Base-by-base conservation (phyloP, 2,888 invertebrate species). In the Ceraclea dissimilis region DNA sequence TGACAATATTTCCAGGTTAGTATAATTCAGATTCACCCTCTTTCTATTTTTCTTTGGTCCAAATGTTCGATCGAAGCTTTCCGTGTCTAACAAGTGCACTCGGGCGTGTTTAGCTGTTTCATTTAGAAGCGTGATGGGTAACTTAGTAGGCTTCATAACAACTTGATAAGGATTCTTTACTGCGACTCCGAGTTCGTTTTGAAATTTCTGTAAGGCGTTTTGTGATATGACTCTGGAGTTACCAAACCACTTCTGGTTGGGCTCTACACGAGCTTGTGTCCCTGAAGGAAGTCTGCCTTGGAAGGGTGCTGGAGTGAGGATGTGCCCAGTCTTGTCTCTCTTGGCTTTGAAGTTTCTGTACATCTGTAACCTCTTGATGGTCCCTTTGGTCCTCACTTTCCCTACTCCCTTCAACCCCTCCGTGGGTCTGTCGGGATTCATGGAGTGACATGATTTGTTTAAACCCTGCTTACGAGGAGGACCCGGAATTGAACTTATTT, bases 161-260 rank as follows among this genome's bases (percentile, higher is more conserved):
- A 99, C 91, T 76, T 97, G 92, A 70, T 97, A 99, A 0, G 99
- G 98, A 74, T 98, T 95, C 68, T 88, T 93, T 53, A 94, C 81
- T 26, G 90, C 97, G 66, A 91, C 90, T 17, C 94, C 95, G 69
- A 99, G 84, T 74, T 97, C 97, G 44, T 90, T 90, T 76, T 99
- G 90, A 67, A 93, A 92, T 68, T 90, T 91, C 71, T 92, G 92
- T 26, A 93, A 68, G 0, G 91, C 87, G 66, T 82, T 86, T 73
- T 99, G 98, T 0, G 94, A 90, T 63, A 99, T 93, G 0, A 99
- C 96, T 61, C 96, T 82, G 0, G 98, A 96, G 70, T 99, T 99
- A 16, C 97, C 96, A 72, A 99, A 99, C 99, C 99, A 99, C 70
- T 90, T 93, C 66, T 95, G 92, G 64, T 93, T 96, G 2, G 99